These are phyloP conservation scores for Phengaris arion DNA, from an alignment of 2,888 invertebrate genomes.

Conservation along the genomic window DNA sequence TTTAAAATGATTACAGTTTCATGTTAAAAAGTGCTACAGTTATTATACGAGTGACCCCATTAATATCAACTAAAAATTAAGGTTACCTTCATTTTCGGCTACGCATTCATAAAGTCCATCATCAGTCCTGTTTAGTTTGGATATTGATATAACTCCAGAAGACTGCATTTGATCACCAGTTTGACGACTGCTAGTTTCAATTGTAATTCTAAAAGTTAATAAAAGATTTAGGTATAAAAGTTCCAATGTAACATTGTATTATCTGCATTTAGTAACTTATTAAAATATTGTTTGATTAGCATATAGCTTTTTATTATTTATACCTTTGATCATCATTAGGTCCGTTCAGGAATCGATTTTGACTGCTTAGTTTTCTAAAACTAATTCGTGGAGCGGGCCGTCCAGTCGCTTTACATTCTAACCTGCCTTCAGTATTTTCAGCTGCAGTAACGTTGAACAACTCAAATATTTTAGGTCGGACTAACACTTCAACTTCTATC, in stretches of 20 bases:
- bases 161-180: conserved; percentile 73
- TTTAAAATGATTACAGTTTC: conserved; percentile 4
- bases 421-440: conserved; percentile 80
- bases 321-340: conserved; percentile 81
- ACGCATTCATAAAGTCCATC: conserved; percentile 94
- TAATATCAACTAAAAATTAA: background rate
- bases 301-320: conserved; percentile 9
- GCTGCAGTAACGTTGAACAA: conserved; percentile 85
- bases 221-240: conserved; percentile 11
- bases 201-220: conserved; percentile 72
- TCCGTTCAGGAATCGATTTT: conserved; percentile 82
- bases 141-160: conserved; percentile 84
- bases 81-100: conserved; percentile 84
- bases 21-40: background rate
- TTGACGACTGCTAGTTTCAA: conserved; percentile 77
- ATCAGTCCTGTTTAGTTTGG: conserved; percentile 83
- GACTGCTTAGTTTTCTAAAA: conserved; percentile 87
- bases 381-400: conserved; percentile 88
- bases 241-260: background rate
- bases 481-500: conserved; percentile 84
- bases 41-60: background rate
- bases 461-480: conserved; percentile 90
- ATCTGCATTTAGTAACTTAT: background rate
- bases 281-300: background rate
- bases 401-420: conserved; percentile 89